Percentiles rank a stretch among this genome's conserved stretches.
These are phyloP conservation scores for Lucinisca nassula DNA, from an alignment of 2,888 invertebrate genomes.

Conservation along the genomic window DNA sequence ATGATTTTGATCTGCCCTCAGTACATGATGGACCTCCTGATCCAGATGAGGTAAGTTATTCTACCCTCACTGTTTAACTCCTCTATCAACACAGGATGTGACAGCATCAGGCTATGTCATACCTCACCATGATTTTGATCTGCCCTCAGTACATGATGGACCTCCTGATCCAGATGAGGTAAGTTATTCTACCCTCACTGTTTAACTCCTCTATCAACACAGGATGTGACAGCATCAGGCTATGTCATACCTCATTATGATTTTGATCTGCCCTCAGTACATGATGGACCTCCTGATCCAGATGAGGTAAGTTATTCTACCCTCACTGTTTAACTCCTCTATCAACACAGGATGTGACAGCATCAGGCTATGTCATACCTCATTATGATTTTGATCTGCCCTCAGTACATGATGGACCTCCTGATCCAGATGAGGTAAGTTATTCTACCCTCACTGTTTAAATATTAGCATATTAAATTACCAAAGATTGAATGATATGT, in stretches of 20 bases:
- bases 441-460: no score
- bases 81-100: constrained; percentile 54
- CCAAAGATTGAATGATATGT: no score
- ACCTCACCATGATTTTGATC: constrained; percentile 86
- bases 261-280: constrained; percentile 81
- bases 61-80: no score
- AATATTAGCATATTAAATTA: no score
- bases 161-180: constrained; percentile 85
- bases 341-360: constrained; percentile 59
- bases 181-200: no score
- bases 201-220: constrained; percentile 53
- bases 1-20: constrained; percentile 84
- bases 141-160: constrained; percentile 75
- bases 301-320: constrained; percentile 85
- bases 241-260: constrained; percentile 86
- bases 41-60: constrained; percentile 84
- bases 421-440: constrained; percentile 84
- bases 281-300: constrained; percentile 80
- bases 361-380: constrained; percentile 82
- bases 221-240: constrained; percentile 59
- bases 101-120: constrained; percentile 79
- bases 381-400: constrained; percentile 84
- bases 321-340: no score
- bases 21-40: constrained; percentile 80
- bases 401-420: constrained; percentile 78